Evolutionary conservation across 2,797 vertebrate species (phyloP).

Genomic region (Threskiornis aethiopicus): DNA sequence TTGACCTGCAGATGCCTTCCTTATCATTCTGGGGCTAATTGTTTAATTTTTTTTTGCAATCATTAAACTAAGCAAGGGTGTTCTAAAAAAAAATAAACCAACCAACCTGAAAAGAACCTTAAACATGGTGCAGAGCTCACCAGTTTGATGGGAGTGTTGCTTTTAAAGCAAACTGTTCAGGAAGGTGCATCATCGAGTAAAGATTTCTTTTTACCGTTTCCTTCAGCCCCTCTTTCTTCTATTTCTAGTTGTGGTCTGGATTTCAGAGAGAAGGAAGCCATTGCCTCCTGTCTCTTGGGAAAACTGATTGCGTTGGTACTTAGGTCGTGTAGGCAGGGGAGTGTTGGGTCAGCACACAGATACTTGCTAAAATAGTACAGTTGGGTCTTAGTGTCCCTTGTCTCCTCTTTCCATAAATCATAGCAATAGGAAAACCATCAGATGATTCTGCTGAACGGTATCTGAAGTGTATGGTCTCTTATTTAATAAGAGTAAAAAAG

Average conservation of each 20-base stretch:
- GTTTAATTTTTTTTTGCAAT: no score
- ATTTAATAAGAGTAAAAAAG: not conserved
- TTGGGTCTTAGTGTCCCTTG: not conserved
- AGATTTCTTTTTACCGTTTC: not conserved
- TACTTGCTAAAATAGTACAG: not conserved
- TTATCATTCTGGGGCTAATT: not conserved
- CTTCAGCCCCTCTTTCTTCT: not conserved
- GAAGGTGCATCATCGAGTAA: not conserved
- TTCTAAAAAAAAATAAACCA: not conserved
- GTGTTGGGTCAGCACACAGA: not conserved
- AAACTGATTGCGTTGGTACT: not conserved
- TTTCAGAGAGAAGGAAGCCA: not conserved
- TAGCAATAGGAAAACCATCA: not conserved
- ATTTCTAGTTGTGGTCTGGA: not conserved
- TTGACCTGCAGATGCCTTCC: not conserved
- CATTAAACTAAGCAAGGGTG: not conserved
- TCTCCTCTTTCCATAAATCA: not conserved
- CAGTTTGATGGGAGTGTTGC: not conserved
- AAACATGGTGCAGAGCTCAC: not conserved
- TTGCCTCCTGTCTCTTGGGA: not conserved
- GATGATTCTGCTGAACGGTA: not conserved
- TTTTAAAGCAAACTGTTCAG: not conserved
- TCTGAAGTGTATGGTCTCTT: not conserved
- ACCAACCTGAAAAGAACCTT: not conserved
- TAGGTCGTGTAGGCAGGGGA: not conserved